Conservation (phyloP, 2,888 invertebrate genomes). For the Lepidonotus clava region DNA sequence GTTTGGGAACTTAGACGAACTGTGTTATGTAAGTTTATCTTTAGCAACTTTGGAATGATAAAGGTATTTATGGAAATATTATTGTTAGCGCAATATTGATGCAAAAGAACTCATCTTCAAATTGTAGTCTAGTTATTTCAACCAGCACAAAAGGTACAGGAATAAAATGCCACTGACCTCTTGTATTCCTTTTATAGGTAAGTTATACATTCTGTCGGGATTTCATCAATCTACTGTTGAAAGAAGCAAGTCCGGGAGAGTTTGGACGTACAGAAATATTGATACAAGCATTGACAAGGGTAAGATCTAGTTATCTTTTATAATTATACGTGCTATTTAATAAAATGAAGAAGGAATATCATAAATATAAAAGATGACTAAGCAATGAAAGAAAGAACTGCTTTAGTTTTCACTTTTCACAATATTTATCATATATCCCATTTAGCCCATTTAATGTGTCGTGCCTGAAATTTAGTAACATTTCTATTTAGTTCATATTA, state of each 20-base stretch:
- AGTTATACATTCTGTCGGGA: slow-evolving; percentile 84
- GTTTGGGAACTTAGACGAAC: slow-evolving; percentile 84
- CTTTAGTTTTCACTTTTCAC: too few species aligned
- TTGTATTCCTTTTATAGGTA: slow-evolving; percentile 78
- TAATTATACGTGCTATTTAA: too few species aligned
- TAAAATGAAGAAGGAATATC: too few species aligned
- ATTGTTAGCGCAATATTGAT: background rate
- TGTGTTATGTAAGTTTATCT: slow-evolving; percentile 84
- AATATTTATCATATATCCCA: too few species aligned
- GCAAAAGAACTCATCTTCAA: background rate
- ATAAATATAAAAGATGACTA: too few species aligned
- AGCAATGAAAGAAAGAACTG: too few species aligned
- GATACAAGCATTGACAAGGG: slow-evolving; percentile 83
- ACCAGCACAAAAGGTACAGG: background rate
- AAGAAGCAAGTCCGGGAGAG: slow-evolving; percentile 81
- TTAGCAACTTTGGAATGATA: too few species aligned
- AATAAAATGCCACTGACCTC: background rate
- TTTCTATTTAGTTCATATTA: too few species aligned
- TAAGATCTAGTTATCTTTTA: too few species aligned
- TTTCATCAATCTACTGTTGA: slow-evolving; percentile 82
- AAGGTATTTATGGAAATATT: slow-evolving; percentile 61
- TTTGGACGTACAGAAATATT: slow-evolving; percentile 83
- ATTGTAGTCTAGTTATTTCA: background rate
- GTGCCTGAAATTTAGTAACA: too few species aligned
- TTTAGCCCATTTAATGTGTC: too few species aligned